A percentile compares a stretch with the other conserved stretches of the same genome.
Conservation (phyloP, 1,140 invertebrate species). For the Cataglyphis hispanica region DNA sequence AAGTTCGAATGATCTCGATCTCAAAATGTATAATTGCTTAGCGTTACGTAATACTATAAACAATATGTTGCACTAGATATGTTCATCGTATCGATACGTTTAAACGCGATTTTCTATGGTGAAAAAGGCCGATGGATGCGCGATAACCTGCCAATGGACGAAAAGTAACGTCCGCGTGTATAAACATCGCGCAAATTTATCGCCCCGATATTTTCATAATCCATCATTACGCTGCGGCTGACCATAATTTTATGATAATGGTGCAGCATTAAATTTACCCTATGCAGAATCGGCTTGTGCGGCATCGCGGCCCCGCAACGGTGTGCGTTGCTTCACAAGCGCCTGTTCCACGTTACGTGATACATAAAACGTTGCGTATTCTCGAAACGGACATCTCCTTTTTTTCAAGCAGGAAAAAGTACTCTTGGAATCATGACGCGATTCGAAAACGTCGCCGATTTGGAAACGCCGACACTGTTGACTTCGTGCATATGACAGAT, state of each 20-base stretch:
- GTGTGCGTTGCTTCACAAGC: constrained; percentile 35
- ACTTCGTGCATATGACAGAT: background rate
- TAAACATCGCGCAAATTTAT: constrained; percentile 60
- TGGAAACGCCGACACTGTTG: background rate
- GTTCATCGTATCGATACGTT: background rate
- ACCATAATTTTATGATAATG: constrained; percentile 64
- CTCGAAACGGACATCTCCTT: background rate
- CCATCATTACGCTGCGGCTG: constrained; percentile 53
- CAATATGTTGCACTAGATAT: background rate
- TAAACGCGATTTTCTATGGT: background rate
- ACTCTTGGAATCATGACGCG: background rate
- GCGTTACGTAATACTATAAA: background rate
- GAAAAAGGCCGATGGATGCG: constrained; percentile 30
- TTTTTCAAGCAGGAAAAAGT: background rate
- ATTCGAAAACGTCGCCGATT: background rate
- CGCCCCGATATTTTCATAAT: constrained; percentile 61
- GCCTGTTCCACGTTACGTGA: constrained; percentile 1
- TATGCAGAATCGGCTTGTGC: constrained; percentile 52
- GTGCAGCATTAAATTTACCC: constrained; percentile 59
- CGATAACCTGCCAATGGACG: background rate
- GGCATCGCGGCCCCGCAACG: constrained; percentile 30
- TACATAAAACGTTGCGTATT: background rate
- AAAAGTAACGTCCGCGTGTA: constrained; percentile 48
- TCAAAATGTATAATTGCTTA: no score
- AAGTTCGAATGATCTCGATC: background rate